Percentiles rank a stretch among this genome's conserved stretches.
phyloP scores from a whole-genome alignment of 2,888 invertebrate genomes.

The Anthophora plumipes region DNA sequence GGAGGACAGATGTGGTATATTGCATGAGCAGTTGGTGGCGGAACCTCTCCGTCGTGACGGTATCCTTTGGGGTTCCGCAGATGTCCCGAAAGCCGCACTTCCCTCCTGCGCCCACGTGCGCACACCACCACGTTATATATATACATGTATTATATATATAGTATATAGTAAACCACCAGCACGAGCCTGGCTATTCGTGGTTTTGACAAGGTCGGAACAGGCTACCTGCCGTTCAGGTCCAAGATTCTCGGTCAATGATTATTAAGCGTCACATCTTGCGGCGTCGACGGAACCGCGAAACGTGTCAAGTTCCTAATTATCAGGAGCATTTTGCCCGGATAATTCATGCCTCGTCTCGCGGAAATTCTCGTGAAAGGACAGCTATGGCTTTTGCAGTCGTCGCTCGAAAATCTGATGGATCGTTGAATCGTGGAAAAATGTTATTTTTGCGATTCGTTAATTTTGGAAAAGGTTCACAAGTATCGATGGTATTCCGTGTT shows the following conservation, averaged over 20 bases:
- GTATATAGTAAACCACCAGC: constrained; percentile 56
- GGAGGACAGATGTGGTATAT: constrained; percentile 74
- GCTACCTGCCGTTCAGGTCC: constrained; percentile 45
- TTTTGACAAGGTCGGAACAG: constrained; percentile 76
- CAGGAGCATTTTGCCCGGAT: constrained; percentile 4
- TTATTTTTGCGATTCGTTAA: not conserved
- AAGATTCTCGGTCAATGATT: constrained; percentile 59
- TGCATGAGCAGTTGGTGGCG: constrained; percentile 67
- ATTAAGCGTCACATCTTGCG: constrained; percentile 62
- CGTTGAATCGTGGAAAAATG: not conserved
- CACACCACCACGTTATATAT: not conserved
- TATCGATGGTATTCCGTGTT: not conserved
- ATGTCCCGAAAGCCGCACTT: constrained; percentile 73
- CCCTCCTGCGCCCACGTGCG: constrained; percentile 62
- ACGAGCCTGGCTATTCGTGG: constrained; percentile 74
- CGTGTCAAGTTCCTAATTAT: constrained; percentile 44
- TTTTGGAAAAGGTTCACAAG: not conserved
- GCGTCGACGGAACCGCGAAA: constrained; percentile 46
- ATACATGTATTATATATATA: too few species aligned
- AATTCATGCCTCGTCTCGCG: constrained; percentile 1
- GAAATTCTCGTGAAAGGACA: constrained; percentile 18
- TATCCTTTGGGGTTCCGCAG: constrained; percentile 74
- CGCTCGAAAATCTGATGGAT: not conserved
- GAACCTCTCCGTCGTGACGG: constrained; percentile 66
- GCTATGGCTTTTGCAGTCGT: not conserved